These are phyloP conservation scores for Polia nebulosa DNA, from an alignment of 2,888 invertebrate species.

Conservation along the genomic window DNA sequence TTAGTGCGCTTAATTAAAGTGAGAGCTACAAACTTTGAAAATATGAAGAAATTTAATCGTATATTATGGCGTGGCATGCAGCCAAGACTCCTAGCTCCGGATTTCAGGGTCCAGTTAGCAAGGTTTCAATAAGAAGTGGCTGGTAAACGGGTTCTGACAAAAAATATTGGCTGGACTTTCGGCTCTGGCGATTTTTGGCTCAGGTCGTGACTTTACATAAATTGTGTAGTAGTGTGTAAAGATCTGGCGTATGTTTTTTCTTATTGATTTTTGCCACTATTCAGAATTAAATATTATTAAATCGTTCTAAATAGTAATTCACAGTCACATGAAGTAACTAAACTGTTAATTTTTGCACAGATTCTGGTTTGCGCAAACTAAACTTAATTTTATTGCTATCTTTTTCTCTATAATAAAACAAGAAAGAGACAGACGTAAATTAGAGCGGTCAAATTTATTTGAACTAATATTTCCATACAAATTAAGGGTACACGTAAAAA, in stretches of 20 bases:
- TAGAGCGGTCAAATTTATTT: too few species aligned
- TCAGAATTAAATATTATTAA: background rate
- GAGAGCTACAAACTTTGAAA: slow-evolving; percentile 43
- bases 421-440: too few species aligned
- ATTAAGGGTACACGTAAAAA: too few species aligned
- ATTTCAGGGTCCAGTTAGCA: slow-evolving; percentile 55
- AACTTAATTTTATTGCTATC: too few species aligned
- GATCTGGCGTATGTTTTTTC: background rate
- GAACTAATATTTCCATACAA: too few species aligned
- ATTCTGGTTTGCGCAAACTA: too few species aligned
- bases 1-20: slow-evolving; percentile 43
- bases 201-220: background rate
- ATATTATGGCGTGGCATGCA: slow-evolving; percentile 47
- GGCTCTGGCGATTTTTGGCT: slow-evolving; percentile 27
- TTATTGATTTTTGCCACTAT: background rate
- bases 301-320: too few species aligned
- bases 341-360: too few species aligned
- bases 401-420: too few species aligned
- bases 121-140: slow-evolving; percentile 44
- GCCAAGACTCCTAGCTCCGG: slow-evolving; percentile 47
- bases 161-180: slow-evolving; percentile 35
- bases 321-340: too few species aligned
- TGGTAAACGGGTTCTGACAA: slow-evolving; percentile 33
- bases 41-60: slow-evolving; percentile 44
- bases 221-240: background rate